Conservation (phyloP, 2,888 invertebrate species). For the Drosophila dives region DNA sequence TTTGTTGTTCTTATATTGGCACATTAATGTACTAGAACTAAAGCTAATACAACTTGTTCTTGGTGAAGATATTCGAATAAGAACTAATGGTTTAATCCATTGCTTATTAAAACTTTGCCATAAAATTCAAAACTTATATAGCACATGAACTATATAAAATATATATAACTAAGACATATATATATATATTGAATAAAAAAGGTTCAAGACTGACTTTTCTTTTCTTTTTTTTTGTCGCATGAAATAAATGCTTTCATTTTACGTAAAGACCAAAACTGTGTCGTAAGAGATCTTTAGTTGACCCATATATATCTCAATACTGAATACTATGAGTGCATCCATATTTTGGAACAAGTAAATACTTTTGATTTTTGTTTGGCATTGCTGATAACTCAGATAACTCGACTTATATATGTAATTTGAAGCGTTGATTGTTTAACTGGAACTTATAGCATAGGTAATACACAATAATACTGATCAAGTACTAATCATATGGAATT, state of each 20-base stretch:
- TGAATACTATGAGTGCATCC: not conserved
- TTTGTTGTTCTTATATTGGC: constrained; percentile 55
- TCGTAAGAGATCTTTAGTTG: constrained; percentile 37
- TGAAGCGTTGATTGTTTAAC: constrained; percentile 48
- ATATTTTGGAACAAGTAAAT: constrained; percentile 18
- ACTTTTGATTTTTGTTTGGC: constrained; percentile 11
- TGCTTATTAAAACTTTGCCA: constrained; percentile 44
- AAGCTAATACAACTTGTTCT: constrained; percentile 59
- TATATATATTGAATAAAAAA: constrained; percentile 38
- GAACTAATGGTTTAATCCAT: constrained; percentile 17
- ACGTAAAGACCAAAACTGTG: constrained; percentile 27
- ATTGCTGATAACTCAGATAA: constrained; percentile 19
- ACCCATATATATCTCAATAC: constrained; percentile 9
- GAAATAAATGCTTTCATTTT: constrained; percentile 65
- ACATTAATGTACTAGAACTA: constrained; percentile 71
- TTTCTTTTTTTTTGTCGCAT: constrained; percentile 8
- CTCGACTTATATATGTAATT: constrained; percentile 29
- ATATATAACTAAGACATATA: constrained; percentile 22
- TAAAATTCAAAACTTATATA: constrained; percentile 58
- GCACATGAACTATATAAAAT: constrained; percentile 41
- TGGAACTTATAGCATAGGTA: constrained; percentile 51
- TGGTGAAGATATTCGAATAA: constrained; percentile 32
- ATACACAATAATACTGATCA: constrained; percentile 57
- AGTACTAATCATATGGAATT: constrained; percentile 44
- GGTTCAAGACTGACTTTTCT: constrained; percentile 9